Evolutionary conservation across 2,797 vertebrate species (phyloP).

Genomic region (Sebastes vulpes): DNA sequence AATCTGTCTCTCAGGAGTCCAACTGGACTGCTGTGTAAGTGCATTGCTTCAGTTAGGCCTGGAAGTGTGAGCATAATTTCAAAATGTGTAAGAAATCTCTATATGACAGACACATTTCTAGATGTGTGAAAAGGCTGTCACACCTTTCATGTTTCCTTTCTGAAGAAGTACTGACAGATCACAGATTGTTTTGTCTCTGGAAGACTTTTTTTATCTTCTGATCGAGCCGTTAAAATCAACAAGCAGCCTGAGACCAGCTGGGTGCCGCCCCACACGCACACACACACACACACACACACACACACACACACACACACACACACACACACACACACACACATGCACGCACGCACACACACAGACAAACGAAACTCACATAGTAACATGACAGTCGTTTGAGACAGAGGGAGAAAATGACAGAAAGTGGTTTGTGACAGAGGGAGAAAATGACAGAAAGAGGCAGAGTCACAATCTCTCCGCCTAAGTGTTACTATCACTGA

Average conservation of each 20-base stretch:
- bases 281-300: not conserved
- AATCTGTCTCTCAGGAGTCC: not conserved
- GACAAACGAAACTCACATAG: not conserved
- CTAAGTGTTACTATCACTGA: not conserved
- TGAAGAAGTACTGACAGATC: not conserved
- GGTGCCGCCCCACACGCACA: too few relatives aligned
- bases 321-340: too few relatives aligned
- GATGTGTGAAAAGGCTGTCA: conserved; percentile 5
- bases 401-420: not conserved
- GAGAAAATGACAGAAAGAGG: not conserved
- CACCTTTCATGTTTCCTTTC: conserved; percentile 5
- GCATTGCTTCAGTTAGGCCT: not conserved
- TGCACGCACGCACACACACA: not conserved
- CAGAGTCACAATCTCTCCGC: not conserved
- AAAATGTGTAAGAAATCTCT: not conserved
- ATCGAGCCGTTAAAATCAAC: not conserved
- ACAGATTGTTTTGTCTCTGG: not conserved
- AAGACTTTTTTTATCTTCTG: not conserved
- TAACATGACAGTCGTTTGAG: not conserved
- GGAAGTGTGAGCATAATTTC: not conserved
- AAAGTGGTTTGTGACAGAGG: too few relatives aligned
- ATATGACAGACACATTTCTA: not conserved
- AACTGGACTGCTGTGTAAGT: not conserved
- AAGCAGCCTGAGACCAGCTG: not conserved
- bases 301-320: not conserved